Conservation (phyloP, 1,140 invertebrate species). For the Araneus ventricosus region DNA sequence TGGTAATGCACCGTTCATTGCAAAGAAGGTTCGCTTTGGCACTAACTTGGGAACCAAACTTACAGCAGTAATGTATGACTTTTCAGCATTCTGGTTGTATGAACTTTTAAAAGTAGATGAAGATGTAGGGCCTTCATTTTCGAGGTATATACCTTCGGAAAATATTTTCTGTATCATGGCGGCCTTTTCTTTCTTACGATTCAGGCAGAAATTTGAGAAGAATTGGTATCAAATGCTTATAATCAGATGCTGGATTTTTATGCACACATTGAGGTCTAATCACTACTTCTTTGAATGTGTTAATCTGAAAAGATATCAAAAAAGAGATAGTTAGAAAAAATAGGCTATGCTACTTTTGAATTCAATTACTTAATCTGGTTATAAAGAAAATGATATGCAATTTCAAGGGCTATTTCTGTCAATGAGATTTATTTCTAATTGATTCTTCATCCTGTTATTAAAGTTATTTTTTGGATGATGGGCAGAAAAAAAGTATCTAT, state of each 20-base stretch:
- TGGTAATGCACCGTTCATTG: slow-evolving; percentile 16
- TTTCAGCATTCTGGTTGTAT: slow-evolving; percentile 22
- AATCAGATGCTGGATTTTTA: not conserved
- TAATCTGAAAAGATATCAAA: not conserved
- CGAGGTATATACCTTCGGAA: slow-evolving; percentile 12
- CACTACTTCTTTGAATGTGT: not conserved
- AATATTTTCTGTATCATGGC: slow-evolving; percentile 51
- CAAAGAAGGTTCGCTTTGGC: slow-evolving; percentile 8
- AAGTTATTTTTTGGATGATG: no score
- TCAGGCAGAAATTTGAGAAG: not conserved
- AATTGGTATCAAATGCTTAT: not conserved
- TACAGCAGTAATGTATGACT: slow-evolving; percentile 38
- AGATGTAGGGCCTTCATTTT: slow-evolving; percentile 20
- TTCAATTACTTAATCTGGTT: no score
- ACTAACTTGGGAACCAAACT: slow-evolving; percentile 46
- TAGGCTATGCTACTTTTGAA: no score
- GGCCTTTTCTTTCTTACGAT: not conserved
- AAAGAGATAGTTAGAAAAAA: no score
- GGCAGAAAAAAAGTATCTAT: no score
- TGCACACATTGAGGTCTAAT: not conserved
- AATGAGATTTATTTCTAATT: no score
- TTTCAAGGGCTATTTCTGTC: no score
- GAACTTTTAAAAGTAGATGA: slow-evolving; percentile 39
- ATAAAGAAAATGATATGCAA: no score
- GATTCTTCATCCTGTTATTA: no score